Evolutionary conservation across 2,113 vertebrate species (phyloP), one percentile per base, ranked within the genome.

Genomic region (Naja naja): DNA sequence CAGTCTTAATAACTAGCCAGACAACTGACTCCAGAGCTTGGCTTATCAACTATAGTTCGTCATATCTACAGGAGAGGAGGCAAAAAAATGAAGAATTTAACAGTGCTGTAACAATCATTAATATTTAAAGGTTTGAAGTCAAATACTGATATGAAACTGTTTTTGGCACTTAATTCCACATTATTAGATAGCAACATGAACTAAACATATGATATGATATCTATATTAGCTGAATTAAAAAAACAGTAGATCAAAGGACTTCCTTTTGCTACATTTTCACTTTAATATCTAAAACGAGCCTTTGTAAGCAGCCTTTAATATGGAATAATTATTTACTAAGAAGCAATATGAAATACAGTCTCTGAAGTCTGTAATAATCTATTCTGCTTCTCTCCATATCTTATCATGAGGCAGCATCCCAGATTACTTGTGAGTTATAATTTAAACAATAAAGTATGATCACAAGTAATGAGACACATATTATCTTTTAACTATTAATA

Each of bases 1-100:
- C 97, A 98, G 97, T 97, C 97, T 97, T 97, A 97, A 98, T 98
- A 98, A 98, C 98, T 94, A 97, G 97, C 97, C 98, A 98, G 98
- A 98, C 98, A 98, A 97, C 98, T 97, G 98, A 98, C 98, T 98
- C 98, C 98, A 97, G 96, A 97, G 97, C 96, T 96, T 94, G 88
- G 94, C 97, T 98, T 99, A 98, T 99, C 98, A 90, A 95, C 96
- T 96, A 96, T 97, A 97, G 97, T 98, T 98, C 16, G 97, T 97
- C 97, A 98, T 97, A 97, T 96, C 98, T 96, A 96, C 96, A 96
- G 95, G 96, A 96, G 93, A 96, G 96, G 97, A 97, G 96, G 97
- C 98, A 98, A 97, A 97, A 56, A 96, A 98, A 97, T 92, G 93
- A 96, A 96, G 98, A 98, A 97, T 97, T 96, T 95, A 97, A 97